These are phyloP conservation scores for Actenoides lindsayi DNA, from an alignment of 2,113 vertebrate genomes.

Conservation along the genomic window DNA sequence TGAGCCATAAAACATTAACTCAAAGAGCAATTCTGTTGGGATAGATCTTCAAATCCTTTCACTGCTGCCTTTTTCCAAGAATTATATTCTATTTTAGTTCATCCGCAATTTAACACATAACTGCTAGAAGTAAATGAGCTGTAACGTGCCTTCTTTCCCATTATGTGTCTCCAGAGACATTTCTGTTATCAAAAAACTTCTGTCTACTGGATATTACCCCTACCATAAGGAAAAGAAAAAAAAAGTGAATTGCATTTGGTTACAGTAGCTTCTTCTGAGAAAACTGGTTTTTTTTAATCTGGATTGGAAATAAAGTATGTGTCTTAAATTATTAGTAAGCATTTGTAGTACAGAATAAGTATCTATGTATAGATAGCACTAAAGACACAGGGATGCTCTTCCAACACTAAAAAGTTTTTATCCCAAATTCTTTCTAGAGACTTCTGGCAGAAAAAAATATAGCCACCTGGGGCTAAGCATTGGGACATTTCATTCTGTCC, in stretches of 20 bases:
- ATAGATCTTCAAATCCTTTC: conserved; percentile 13
- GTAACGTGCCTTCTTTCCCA: background rate
- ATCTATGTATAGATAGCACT: background rate
- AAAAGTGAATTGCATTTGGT: background rate
- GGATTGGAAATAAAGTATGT: background rate
- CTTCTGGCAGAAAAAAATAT: background rate
- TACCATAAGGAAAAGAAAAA: background rate
- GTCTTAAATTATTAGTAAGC: background rate
- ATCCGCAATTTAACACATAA: background rate
- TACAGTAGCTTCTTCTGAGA: background rate
- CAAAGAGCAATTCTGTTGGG: background rate
- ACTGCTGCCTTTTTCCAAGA: background rate
- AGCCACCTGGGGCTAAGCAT: background rate
- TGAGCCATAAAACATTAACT: conserved; percentile 6
- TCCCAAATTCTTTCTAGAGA: background rate
- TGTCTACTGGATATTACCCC: background rate
- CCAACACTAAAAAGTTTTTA: background rate
- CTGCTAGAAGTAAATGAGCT: conserved; percentile 32
- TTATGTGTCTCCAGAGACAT: background rate
- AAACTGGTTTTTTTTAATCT: background rate
- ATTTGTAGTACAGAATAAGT: background rate
- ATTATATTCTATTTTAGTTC: conserved; percentile 30
- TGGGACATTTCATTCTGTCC: background rate
- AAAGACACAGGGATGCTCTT: background rate
- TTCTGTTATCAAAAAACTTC: conserved; percentile 12